Conservation (phyloP, 2,888 invertebrate genomes). For the Erpobdella octoculata region DNA sequence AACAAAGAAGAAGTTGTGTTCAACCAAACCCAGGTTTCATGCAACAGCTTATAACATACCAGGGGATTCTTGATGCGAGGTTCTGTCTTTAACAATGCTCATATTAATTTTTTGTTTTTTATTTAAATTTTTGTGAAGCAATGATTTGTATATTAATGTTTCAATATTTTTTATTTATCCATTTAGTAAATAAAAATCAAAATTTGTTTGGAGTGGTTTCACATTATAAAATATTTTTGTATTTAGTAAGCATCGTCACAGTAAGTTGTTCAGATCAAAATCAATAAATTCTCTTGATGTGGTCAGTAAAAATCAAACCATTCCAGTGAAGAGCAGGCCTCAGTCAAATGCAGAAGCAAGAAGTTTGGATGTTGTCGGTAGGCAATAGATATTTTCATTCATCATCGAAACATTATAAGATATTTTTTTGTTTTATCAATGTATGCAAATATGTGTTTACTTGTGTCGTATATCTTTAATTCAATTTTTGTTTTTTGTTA, state of each 20-base stretch:
- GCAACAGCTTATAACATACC: constrained; percentile 84
- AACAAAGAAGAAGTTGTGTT: constrained; percentile 75
- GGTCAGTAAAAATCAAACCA: background rate
- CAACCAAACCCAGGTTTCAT: constrained; percentile 91
- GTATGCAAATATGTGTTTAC: too few species aligned
- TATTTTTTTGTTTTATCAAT: too few species aligned
- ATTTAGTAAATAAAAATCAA: background rate
- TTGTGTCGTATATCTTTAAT: too few species aligned
- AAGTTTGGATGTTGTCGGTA: too few species aligned
- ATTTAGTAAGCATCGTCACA: constrained; percentile 83
- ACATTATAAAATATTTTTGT: background rate
- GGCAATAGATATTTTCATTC: background rate
- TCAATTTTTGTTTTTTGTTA: too few species aligned
- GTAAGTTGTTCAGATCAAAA: constrained; percentile 75
- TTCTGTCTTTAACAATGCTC: background rate
- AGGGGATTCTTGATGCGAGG: constrained; percentile 81
- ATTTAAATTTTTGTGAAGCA: background rate
- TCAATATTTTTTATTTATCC: background rate
- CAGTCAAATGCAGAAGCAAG: background rate
- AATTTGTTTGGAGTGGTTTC: background rate
- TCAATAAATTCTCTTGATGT: constrained; percentile 54
- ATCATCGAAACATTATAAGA: background rate
- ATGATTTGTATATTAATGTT: background rate
- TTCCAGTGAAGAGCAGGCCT: background rate
- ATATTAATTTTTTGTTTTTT: background rate